Evolutionary conservation across 2,113 vertebrate species (phyloP), one percentile per base, ranked within the genome.

Genomic region (Daubentonia madagascariensis): DNA sequence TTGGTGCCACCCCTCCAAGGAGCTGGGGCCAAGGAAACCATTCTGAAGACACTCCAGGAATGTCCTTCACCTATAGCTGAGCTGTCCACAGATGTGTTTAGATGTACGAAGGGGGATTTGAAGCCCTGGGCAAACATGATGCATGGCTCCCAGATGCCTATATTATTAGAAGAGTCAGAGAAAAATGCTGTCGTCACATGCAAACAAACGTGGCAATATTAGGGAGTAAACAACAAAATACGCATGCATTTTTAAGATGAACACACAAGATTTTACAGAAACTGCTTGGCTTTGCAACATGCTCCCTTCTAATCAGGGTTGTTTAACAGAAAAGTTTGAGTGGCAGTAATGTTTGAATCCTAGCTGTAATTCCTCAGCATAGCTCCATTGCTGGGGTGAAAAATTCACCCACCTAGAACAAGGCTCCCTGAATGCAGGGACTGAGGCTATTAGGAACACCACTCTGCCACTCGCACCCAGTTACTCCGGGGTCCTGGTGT

Each of bases 131-230:
- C 89, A 90, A 93, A 83, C 90, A 91, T 28, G 78, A 85, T 73
- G 8, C 68, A 28, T 37, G 22, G 75, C 50, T 97, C 94, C 95
- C 40, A 45, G 89, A 67, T 93, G 86, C 40, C 97, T 78, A 25
- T 63, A 96, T 96, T 81, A 87, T 95, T 96, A 96, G 79, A 97
- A 96, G 95, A 85, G 68, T 88, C 84, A 8, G 70, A 30, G 2
- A 48, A 79, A 73, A 84, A 95, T 85, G 85, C 93, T 94, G 90
- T 95, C 87, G 76, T 97, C 93, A 45, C 18, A n/a, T 65, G 96
- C 96, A 98, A 96, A 97, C 87, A 94, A 96, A 92, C 72, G 79
- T 54, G 87, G 79, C 61, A 73, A 35, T 85, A 50, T 35, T 85
- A 87, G 20, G 16, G 75, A 85, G 72, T 1, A n/a, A 85, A 76